Percentiles rank a stretch among this genome's conserved stretches.
phyloP scores from a whole-genome alignment of 2,797 vertebrate species.

The Echeneis naucrates region DNA sequence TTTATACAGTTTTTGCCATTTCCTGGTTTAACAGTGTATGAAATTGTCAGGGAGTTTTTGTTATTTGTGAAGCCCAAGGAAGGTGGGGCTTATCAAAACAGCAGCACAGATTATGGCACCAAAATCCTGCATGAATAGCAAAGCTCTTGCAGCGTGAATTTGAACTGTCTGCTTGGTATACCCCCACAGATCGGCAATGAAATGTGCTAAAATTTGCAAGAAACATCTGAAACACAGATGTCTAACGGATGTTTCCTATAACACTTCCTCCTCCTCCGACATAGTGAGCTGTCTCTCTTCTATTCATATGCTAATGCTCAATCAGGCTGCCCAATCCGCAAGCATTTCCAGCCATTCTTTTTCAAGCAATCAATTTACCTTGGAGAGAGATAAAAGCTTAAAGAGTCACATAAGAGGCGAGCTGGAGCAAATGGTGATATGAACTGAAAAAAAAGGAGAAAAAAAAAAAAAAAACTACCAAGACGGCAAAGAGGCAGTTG shows the following conservation, averaged over 20 bases:
- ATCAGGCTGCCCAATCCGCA: slow-evolving; percentile 77
- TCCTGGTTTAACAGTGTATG: slow-evolving; percentile 70
- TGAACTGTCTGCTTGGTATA: slow-evolving; percentile 69
- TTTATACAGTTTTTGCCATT: slow-evolving; percentile 55
- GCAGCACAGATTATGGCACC: slow-evolving; percentile 57
- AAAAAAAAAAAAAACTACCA: slow-evolving; percentile 40
- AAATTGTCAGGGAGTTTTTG: slow-evolving; percentile 49
- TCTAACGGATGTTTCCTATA: slow-evolving; percentile 77
- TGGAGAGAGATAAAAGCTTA: slow-evolving; percentile 83
- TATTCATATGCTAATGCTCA: slow-evolving; percentile 81
- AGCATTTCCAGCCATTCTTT: slow-evolving; percentile 64
- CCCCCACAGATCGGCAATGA: slow-evolving; percentile 64
- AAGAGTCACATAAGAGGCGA: slow-evolving; percentile 81
- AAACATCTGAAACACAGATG: slow-evolving; percentile 81
- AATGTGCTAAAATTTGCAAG: slow-evolving; percentile 74
- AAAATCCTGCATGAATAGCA: slow-evolving; percentile 64
- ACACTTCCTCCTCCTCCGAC: slow-evolving; percentile 78
- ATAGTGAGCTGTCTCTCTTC: slow-evolving; percentile 71
- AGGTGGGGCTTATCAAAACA: slow-evolving; percentile 69
- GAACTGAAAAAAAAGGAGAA: slow-evolving; percentile 63
- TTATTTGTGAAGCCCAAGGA: slow-evolving; percentile 28
- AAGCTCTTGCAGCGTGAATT: slow-evolving; percentile 65
- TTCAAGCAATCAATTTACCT: slow-evolving; percentile 84
- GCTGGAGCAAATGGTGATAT: slow-evolving; percentile 78
- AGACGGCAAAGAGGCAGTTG: slow-evolving; percentile 73